Evolutionary conservation across 2,797 vertebrate species (phyloP), one percentile per base, ranked within the genome.

Genomic region (Myotis vivesi): DNA sequence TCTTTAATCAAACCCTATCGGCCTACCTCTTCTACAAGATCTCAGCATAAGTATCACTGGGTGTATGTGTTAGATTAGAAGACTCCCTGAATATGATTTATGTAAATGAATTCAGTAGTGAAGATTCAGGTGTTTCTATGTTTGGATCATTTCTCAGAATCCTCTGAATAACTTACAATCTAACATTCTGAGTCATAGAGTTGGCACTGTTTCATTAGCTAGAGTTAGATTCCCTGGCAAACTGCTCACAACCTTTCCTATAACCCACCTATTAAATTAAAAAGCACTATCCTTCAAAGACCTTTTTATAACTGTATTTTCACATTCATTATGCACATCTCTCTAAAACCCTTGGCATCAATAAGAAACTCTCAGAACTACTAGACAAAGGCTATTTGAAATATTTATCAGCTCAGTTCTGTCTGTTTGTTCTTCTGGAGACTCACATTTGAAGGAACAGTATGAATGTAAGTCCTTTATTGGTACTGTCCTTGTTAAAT

Each of bases 391-490:
- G 83, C 73, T 77, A 77, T 92, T 94, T 97, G 82, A 98, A 98
- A 98, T 98, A 98, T 98, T 97, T 98, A 98, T 97, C 94, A 97
- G 93, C 49, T 91, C 73, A 94, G 66, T 93, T 73, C 91, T 96
- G 95, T 97, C 94, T 92, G 17, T 92, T 95, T 55, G 10, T 59
- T 98, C 81, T 95, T 96, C 73, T n/a, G 30, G 94, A 95, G 81
- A 97, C 49, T 91, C 30, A 9, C 73, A 73, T 69, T 36, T 96
- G 38, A 90, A 83, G 62, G 92, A 97, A 23, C 46, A 30, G 94
- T 95, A 68, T 95, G 57, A 96, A 97, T 69, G 8, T 83, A 89
- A 94, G 10, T 94, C n/a, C 57, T 96, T 96, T 98, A 95, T 80
- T 96, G 46, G 55, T 94, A 92, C 19, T 86, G 33, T 91, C 92